Evolutionary conservation across 1,140 invertebrate genomes (phyloP), one percentile per base, ranked within the genome.

Genomic region (Ostrea denselamellosa): DNA sequence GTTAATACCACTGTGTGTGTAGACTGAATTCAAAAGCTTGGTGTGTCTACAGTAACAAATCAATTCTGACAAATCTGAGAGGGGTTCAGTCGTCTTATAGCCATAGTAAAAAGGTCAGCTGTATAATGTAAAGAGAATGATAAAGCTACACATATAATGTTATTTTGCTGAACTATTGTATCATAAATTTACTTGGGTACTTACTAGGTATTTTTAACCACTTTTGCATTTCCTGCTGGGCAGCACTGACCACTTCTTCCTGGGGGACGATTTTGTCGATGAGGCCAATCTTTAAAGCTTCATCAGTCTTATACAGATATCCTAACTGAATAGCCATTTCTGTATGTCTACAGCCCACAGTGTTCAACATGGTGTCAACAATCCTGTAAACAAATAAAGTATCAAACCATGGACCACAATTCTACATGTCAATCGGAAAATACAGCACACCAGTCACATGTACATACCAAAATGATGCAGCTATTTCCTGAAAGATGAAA

Each of bases 321-420:
- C 97, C 97, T 22, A 96, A 95, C 12, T 96, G 97, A 0, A 98
- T 95, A 0, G 97, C 97, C 51, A 96, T 90, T 94, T 98, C 97
- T n/a, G 97, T 96, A 87, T 96, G 88, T 84, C 92, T 86, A 14
- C 90, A 87, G 19, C 93, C 93, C 77, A 92, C 71, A 2, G 90
- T 92, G 65, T 91, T 90, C 2, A 89, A 28, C 88, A 93, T 90
- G 1, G 90, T 87, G 62, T 94, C 93, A 34, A 86, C 86, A 85
- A 93, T 92, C 93, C 93, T 93, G 82, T 51, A 87, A 88, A 28
- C 53, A 53, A 51, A 77, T 3, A 44, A 7, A 17, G 2, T 71
- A 77, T 28, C n/a, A n/a, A 19, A 77, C 34, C 17, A n/a, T 10
- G 14, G 34, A 44, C 1, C 34, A 44, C 34, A 2, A 44, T 44